Evolutionary conservation across 64 coral and sea anemone genomes (phyloP).

Genomic region (Cladopsammia gracilis): DNA sequence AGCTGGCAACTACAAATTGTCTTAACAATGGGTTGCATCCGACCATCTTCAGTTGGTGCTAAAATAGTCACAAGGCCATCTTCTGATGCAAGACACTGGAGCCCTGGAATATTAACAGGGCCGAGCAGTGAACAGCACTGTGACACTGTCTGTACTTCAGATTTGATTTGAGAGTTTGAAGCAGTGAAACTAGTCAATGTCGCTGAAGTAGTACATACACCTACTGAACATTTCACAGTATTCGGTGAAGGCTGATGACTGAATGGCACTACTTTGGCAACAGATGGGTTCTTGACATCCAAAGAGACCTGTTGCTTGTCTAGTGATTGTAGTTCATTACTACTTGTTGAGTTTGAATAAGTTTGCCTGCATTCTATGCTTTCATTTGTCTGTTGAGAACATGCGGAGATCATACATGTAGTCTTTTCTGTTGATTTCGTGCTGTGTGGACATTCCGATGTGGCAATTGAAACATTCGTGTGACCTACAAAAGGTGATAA

Average conservation of each 20-base stretch:
- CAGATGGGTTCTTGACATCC: constrained; percentile 4
- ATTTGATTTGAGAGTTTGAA: background rate
- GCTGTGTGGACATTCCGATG: background rate
- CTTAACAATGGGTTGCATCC: background rate
- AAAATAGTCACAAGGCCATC: constrained; percentile 19
- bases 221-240: background rate
- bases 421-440: background rate
- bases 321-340: background rate
- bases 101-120: background rate
- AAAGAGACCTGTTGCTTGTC: background rate
- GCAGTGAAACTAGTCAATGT: background rate
- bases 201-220: background rate
- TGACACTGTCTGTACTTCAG: background rate
- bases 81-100: background rate
- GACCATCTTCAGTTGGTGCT: constrained; percentile 19
- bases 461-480: background rate
- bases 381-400: background rate
- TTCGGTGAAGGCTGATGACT: constrained; percentile 27
- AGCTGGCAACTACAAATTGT: constrained; percentile 39
- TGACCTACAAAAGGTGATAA: background rate
- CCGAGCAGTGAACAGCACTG: background rate
- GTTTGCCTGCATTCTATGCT: background rate
- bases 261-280: constrained; percentile 29
- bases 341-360: background rate
- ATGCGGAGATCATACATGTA: background rate